Evolutionary conservation across 2,888 invertebrate species (phyloP).

Genomic region (Nephrocerus scutellatus): DNA sequence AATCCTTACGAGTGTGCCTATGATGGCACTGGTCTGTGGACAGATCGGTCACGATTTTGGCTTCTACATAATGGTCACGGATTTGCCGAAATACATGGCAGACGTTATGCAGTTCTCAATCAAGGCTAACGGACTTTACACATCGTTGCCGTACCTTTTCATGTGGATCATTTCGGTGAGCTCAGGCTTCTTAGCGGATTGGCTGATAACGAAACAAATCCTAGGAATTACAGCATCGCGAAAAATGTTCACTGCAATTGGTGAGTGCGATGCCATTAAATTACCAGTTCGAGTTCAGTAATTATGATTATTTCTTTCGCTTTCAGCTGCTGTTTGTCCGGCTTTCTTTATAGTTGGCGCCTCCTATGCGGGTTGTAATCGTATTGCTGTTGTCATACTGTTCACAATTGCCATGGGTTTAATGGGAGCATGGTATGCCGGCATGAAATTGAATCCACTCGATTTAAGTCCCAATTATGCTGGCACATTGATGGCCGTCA

Average conservation of each 20-base stretch:
- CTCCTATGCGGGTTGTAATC: constrained; percentile 59
- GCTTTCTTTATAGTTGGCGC: constrained; percentile 58
- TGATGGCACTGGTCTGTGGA: constrained; percentile 62
- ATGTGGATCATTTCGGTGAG: constrained; percentile 53
- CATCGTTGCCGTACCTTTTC: constrained; percentile 53
- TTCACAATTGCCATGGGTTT: constrained; percentile 59
- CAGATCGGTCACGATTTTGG: constrained; percentile 60
- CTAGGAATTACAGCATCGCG: constrained; percentile 53
- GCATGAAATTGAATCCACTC: constrained; percentile 58
- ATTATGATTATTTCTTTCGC: constrained; percentile 1
- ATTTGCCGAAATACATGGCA: constrained; percentile 55
- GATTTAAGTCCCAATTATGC: constrained; percentile 61
- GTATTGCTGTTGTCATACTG: constrained; percentile 51
- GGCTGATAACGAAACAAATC: constrained; percentile 52
- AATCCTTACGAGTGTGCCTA: constrained; percentile 57
- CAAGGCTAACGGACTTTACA: constrained; percentile 51
- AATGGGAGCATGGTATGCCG: constrained; percentile 63
- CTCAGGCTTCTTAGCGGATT: constrained; percentile 60
- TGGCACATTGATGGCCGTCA: constrained; percentile 59
- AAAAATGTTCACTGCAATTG: constrained; percentile 58
- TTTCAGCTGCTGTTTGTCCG: constrained; percentile 52
- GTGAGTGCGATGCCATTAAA: no score
- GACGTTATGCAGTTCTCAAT: constrained; percentile 54
- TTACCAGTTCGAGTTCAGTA: no score
- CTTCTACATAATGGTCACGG: constrained; percentile 55